Evolutionary conservation across 2,113 vertebrate species (phyloP).

Genomic region (Jaculus jaculus): DNA sequence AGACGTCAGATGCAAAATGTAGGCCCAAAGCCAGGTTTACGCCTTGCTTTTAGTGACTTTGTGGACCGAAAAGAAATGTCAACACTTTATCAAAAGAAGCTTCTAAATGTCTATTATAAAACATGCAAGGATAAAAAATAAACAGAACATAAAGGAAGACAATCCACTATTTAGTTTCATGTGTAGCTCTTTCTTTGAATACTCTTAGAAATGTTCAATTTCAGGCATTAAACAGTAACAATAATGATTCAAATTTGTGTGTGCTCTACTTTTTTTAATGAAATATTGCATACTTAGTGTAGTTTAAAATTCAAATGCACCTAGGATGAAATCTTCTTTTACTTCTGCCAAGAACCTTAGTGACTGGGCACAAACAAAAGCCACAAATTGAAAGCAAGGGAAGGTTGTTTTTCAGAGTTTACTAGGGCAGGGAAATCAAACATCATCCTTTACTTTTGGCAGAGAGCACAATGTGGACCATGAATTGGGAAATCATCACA

Average conservation of each 20-base stretch:
- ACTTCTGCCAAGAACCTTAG: background rate
- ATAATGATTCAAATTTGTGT: background rate
- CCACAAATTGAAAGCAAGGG: background rate
- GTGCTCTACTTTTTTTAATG: background rate
- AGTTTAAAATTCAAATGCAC: background rate
- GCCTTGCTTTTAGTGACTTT: too few species aligned
- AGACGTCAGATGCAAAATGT: too few species aligned
- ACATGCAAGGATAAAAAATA: background rate
- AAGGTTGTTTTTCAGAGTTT: background rate
- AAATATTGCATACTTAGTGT: background rate
- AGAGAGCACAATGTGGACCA: background rate
- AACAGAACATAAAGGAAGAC: background rate
- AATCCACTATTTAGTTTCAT: background rate
- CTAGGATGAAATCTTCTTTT: background rate
- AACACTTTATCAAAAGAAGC: too few species aligned
- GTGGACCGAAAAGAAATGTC: too few species aligned
- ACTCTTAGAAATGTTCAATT: background rate
- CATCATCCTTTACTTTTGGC: background rate
- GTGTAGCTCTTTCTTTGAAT: constrained; percentile 4
- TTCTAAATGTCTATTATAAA: background rate
- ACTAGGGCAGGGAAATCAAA: background rate
- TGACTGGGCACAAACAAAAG: background rate
- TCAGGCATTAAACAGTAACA: background rate
- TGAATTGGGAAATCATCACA: background rate
- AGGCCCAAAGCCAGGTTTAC: too few species aligned